These are phyloP conservation scores for Drosophila pachea DNA, from an alignment of 1,140 invertebrate species.

Conservation along the genomic window DNA sequence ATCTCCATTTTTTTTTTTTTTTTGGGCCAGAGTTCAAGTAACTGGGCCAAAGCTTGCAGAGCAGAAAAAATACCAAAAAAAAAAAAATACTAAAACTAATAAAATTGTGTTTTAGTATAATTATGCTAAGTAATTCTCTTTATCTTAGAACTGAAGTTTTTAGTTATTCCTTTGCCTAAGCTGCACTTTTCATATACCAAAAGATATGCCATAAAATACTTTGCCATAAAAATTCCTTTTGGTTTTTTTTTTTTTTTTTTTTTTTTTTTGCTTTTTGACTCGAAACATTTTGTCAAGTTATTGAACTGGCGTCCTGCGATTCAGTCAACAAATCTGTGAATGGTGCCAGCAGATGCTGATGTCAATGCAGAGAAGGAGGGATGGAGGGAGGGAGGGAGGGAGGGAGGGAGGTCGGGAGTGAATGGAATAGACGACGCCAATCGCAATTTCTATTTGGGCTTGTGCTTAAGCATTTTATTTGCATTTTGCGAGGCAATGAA, in stretches of 20 bases:
- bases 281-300: constrained; percentile 28
- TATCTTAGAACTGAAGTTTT: not conserved
- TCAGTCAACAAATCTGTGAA: constrained; percentile 28
- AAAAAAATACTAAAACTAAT: constrained; percentile 1
- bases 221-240: not conserved
- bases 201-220: no score
- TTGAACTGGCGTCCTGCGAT: constrained; percentile 25
- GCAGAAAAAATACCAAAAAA: not conserved
- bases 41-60: constrained; percentile 6
- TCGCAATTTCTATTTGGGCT: constrained; percentile 44
- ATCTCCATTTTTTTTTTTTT: not conserved
- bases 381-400: not conserved
- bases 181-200: no score
- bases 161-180: no score
- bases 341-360: constrained; percentile 40
- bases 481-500: constrained; percentile 57
- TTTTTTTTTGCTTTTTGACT: constrained; percentile 3
- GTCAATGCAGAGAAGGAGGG: constrained; percentile 15
- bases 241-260: not conserved
- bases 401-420: not conserved
- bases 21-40: constrained; percentile 4
- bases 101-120: no score
- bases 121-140: not conserved
- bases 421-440: not conserved
- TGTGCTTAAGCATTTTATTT: constrained; percentile 53